Evolutionary conservation across 2,113 vertebrate species (phyloP), one percentile per base, ranked within the genome.

Genomic region (Laticauda laticaudata): DNA sequence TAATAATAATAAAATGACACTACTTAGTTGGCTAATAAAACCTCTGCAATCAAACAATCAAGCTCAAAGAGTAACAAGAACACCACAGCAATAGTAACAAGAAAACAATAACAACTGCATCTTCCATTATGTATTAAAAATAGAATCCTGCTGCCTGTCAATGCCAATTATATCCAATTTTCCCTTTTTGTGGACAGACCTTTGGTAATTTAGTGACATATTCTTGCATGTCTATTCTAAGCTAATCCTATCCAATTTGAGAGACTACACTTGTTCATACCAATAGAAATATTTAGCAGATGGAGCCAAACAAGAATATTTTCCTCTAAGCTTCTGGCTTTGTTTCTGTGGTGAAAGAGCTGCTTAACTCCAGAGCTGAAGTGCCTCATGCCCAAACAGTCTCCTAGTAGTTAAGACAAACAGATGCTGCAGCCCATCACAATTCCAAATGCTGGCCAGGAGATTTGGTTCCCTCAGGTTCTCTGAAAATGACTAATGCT

Each of bases 401-500:
- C 96, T 94, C 96, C 95, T 92, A 96, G 94, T 93, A 95, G 94
- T 96, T 5, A 54, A 4, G 95, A 95, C 96, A 93, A 95, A 91
- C 94, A 97, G 95, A 96, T 91, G 94, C 92, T 95, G 86, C 69
- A n/a, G 81, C 91, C 9, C 87, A 92, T 97, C 96, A 93, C 89
- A 92, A 94, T 97, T 96, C 97, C 94, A 95, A 95, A 97, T 88
- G 48, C 85, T 92, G 92, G 93, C 96, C 93, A 89, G 54, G 88
- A 90, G 56, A 94, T 90, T 85, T 55, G 54, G 20, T 61, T 88
- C 91, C 90, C 88, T 93, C 91, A 93, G 92, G 0, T 96, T 97
- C 90, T 88, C 94, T 24, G 95, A 92, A 90, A 95, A 94, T 98
- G 97, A 98, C 97, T 95, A 96, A 97, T 90, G 94, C 96, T 95